These are phyloP conservation scores for Perdita meconis DNA, from an alignment of 2,888 invertebrate genomes.

Conservation along the genomic window DNA sequence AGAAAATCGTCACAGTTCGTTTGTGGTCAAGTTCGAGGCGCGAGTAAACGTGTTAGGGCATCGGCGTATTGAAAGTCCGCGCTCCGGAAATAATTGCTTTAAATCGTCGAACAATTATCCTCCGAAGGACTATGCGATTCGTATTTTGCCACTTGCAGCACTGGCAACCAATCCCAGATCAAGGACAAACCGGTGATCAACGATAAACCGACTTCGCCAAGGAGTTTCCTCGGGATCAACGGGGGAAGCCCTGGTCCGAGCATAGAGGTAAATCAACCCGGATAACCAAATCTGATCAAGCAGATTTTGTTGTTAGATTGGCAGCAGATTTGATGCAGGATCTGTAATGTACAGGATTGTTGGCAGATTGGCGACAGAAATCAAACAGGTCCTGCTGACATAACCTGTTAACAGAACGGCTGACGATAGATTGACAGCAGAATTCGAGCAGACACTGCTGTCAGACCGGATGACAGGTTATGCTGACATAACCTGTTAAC, in stretches of 20 bases:
- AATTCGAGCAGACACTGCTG: too few relatives aligned
- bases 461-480: too few relatives aligned
- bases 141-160: conserved; percentile 41
- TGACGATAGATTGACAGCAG: too few relatives aligned
- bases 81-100: background rate
- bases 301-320: too few relatives aligned
- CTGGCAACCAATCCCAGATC: conserved; percentile 12
- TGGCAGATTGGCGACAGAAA: too few relatives aligned
- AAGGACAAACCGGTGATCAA: background rate
- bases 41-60: background rate
- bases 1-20: conserved; percentile 8
- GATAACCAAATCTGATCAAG: too few relatives aligned
- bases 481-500: too few relatives aligned
- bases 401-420: too few relatives aligned
- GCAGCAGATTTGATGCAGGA: too few relatives aligned
- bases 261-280: conserved; percentile 79
- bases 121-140: background rate
- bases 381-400: too few relatives aligned
- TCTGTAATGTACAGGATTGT: too few relatives aligned
- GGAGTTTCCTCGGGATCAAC: conserved; percentile 66
- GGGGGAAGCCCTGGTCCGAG: conserved; percentile 75
- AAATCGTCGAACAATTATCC: conserved; percentile 1
- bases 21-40: conserved; percentile 25
- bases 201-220: background rate
- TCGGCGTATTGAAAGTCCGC: background rate